phyloP scores from a whole-genome alignment of 30 jellyfish, hydroid and myxozoan genomes.

The Nemopilema nomurai region DNA sequence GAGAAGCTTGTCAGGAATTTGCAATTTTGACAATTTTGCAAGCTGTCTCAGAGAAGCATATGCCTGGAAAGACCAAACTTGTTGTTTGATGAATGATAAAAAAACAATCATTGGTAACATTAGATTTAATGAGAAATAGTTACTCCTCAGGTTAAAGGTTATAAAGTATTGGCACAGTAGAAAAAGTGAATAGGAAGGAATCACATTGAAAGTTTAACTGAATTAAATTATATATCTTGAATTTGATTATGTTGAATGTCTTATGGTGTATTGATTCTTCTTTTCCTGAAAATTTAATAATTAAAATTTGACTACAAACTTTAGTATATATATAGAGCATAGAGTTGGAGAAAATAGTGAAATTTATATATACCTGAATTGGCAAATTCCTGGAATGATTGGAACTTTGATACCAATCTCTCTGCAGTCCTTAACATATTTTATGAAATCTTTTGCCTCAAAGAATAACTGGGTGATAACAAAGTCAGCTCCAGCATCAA shows the following conservation, averaged over 20 bases:
- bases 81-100: background rate
- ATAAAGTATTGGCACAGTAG: too few relatives aligned
- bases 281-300: too few relatives aligned
- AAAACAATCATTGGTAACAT: too few relatives aligned
- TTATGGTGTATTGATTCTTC: too few relatives aligned
- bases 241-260: too few relatives aligned
- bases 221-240: too few relatives aligned
- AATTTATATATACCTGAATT: constrained; percentile 68
- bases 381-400: constrained; percentile 95
- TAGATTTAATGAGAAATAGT: too few relatives aligned
- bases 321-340: background rate
- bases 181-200: too few relatives aligned
- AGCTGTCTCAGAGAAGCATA: constrained; percentile 88
- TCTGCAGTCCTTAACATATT: constrained; percentile 81
- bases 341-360: background rate
- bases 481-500: constrained; percentile 97
- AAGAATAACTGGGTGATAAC: constrained; percentile 81
- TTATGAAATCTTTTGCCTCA: constrained; percentile 72
- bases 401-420: constrained; percentile 83
- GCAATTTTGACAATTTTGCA: constrained; percentile 76
- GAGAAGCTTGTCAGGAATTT: constrained; percentile 68
- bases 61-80: constrained; percentile 32
- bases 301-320: too few relatives aligned
- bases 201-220: background rate
- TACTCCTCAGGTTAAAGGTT: too few relatives aligned